Evolutionary conservation across 1,140 invertebrate genomes (phyloP).

Genomic region (Leptinotarsa defecta): DNA sequence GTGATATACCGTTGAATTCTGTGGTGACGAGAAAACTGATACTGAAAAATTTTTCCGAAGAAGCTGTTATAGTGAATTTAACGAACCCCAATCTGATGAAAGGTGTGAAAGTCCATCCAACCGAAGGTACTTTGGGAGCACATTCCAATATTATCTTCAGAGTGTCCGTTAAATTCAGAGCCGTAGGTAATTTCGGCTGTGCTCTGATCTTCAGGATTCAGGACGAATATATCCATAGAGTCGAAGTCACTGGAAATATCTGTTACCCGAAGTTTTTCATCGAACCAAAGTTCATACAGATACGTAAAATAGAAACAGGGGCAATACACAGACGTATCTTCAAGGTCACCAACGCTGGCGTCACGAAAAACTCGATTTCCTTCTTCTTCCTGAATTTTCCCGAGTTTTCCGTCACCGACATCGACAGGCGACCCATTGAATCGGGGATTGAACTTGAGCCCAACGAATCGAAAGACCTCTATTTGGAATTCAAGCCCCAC

Average conservation of each 20-base stretch:
- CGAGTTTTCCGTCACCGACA: constrained; percentile 31
- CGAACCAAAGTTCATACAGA: constrained; percentile 36
- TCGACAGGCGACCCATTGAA: background rate
- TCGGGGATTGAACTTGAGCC: constrained; percentile 16
- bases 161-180: constrained; percentile 26
- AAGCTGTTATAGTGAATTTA: constrained; percentile 25
- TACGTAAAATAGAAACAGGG: constrained; percentile 36
- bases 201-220: constrained; percentile 27
- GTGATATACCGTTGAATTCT: constrained; percentile 38
- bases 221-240: constrained; percentile 25
- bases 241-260: constrained; percentile 35
- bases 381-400: constrained; percentile 34
- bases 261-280: constrained; percentile 30
- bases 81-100: constrained; percentile 19
- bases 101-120: constrained; percentile 34
- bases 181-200: constrained; percentile 24
- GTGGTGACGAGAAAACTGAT: constrained; percentile 29
- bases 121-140: constrained; percentile 23
- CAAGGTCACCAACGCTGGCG: constrained; percentile 29
- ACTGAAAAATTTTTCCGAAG: constrained; percentile 34
- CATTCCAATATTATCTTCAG: constrained; percentile 33
- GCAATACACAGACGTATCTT: constrained; percentile 28
- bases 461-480: constrained; percentile 28
- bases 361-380: constrained; percentile 11
- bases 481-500: constrained; percentile 38